phyloP scores from a whole-genome alignment of 2,888 invertebrate genomes.

The Cryptus viduatorius region DNA sequence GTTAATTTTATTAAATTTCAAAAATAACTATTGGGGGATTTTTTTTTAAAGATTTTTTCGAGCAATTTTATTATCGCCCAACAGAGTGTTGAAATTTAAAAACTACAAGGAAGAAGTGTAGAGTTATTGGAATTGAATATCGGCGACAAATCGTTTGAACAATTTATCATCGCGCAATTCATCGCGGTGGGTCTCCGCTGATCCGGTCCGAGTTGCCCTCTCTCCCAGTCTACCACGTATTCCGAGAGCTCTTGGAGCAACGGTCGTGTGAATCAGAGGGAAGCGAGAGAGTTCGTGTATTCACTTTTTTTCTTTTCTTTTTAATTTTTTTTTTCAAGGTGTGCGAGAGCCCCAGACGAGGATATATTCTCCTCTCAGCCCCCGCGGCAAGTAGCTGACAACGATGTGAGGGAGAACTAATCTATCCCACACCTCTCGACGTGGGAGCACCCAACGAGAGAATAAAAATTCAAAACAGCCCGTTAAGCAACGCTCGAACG shows the following conservation, averaged over 20 bases:
- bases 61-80: background rate
- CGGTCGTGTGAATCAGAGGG: constrained; percentile 49
- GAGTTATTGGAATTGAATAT: constrained; percentile 1
- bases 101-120: background rate
- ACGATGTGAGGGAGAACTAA: constrained; percentile 78
- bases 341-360: constrained; percentile 43
- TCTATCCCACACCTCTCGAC: constrained; percentile 80
- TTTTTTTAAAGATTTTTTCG: background rate
- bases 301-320: constrained; percentile 12
- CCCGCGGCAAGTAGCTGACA: constrained; percentile 80
- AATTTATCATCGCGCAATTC: constrained; percentile 59
- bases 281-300: constrained; percentile 23
- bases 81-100: background rate
- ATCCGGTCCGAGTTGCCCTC: constrained; percentile 49
- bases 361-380: constrained; percentile 47
- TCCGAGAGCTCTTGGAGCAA: constrained; percentile 25
- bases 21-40: background rate
- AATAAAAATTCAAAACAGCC: constrained; percentile 78
- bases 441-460: constrained; percentile 69
- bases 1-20: background rate
- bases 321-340: constrained; percentile 21
- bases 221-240: constrained; percentile 32
- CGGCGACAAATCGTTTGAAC: constrained; percentile 28
- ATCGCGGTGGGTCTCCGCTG: constrained; percentile 57
- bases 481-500: constrained; percentile 78